These are phyloP conservation scores for Agriopis leucophaearia DNA, from an alignment of 2,888 invertebrate species.

Conservation along the genomic window DNA sequence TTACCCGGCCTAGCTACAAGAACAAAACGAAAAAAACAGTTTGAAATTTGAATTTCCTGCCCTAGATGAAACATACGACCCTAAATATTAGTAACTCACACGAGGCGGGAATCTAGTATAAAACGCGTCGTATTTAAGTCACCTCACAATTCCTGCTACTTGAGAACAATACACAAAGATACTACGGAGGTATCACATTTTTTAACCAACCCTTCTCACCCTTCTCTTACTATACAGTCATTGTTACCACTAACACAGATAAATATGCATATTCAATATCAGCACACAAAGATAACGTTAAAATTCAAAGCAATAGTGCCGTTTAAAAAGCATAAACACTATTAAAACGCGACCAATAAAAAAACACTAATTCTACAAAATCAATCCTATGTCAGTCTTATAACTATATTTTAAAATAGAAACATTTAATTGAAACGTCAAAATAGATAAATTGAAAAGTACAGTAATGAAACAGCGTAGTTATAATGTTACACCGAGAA, in stretches of 20 bases:
- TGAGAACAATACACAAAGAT: slow-evolving; percentile 61
- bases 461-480: slow-evolving; percentile 60
- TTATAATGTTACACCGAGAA: slow-evolving; percentile 63
- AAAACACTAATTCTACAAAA: slow-evolving; percentile 58
- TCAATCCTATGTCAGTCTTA: slow-evolving; percentile 82
- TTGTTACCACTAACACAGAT: slow-evolving; percentile 59
- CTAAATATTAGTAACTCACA: background rate
- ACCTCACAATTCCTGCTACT: slow-evolving; percentile 56
- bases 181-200: slow-evolving; percentile 72
- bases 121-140: slow-evolving; percentile 43
- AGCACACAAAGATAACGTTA: slow-evolving; percentile 60
- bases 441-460: slow-evolving; percentile 54
- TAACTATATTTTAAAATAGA: slow-evolving; percentile 75
- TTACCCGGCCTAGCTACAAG: too few species aligned
- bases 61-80: too few species aligned
- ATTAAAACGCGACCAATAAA: slow-evolving; percentile 51
- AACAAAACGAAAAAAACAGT: too few species aligned
- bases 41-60: too few species aligned
- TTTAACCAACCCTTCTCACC: slow-evolving; percentile 58
- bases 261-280: slow-evolving; percentile 52
- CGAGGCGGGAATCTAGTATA: slow-evolving; percentile 34
- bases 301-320: slow-evolving; percentile 69
- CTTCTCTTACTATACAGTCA: slow-evolving; percentile 53
- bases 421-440: slow-evolving; percentile 54
- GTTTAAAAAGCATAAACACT: slow-evolving; percentile 59